Conservation (phyloP, 2,797 vertebrate genomes). For the Arremon brunneinucha region DNA sequence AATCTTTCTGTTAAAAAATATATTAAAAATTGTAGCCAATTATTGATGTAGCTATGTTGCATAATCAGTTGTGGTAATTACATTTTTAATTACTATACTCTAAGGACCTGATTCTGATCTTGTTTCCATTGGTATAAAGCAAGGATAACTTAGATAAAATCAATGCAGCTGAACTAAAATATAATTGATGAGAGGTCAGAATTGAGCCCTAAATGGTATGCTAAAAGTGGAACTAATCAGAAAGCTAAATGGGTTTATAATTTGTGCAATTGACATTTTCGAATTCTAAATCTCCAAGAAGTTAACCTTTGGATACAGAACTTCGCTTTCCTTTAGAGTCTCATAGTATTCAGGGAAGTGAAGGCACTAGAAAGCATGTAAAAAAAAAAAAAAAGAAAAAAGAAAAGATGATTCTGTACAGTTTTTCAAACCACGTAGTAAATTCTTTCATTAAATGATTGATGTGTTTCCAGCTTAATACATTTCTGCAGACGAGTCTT, state of each 20-base stretch:
- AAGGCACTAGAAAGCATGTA: conserved; percentile 52
- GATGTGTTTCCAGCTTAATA: conserved; percentile 55
- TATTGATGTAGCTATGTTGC: background rate
- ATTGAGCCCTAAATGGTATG: conserved; percentile 1
- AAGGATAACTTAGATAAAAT: conserved; percentile 35
- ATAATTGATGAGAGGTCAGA: conserved; percentile 47
- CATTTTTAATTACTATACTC: conserved; percentile 70
- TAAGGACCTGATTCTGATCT: conserved; percentile 46
- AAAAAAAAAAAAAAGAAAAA: background rate
- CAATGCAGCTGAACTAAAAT: conserved; percentile 16
- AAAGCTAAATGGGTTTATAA: conserved; percentile 77
- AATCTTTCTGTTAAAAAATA: background rate
- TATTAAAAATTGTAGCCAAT: background rate
- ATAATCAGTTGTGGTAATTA: conserved; percentile 71
- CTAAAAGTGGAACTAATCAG: conserved; percentile 63
- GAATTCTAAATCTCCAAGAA: conserved; percentile 63
- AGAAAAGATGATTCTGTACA: conserved; percentile 19
- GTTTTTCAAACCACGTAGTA: conserved; percentile 58
- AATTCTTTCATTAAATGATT: conserved; percentile 67
- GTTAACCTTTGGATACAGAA: conserved; percentile 74
- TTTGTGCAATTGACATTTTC: conserved; percentile 75
- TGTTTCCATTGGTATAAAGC: conserved; percentile 5
- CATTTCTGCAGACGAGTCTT: background rate
- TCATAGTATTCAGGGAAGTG: conserved; percentile 57
- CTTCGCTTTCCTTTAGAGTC: conserved; percentile 70